These are phyloP conservation scores for Budorcas taxicolor DNA, from an alignment of 2,113 vertebrate genomes.

Conservation along the genomic window DNA sequence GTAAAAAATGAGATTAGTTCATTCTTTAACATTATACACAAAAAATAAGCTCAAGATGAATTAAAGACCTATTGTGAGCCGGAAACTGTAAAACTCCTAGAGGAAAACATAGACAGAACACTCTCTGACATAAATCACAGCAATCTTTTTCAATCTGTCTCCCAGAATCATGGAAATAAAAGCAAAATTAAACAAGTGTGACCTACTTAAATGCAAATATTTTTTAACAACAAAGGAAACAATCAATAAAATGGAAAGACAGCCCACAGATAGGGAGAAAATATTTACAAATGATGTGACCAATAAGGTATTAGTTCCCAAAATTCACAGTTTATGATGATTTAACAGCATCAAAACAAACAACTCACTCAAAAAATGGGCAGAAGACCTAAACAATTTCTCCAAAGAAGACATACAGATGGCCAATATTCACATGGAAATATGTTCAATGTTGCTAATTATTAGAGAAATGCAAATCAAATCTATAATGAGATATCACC, in stretches of 20 bases:
- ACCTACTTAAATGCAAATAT: background rate
- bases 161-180: background rate
- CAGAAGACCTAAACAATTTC: background rate
- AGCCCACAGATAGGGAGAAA: background rate
- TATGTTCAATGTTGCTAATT: background rate
- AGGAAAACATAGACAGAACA: background rate
- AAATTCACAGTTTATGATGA: background rate
- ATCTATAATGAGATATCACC: background rate
- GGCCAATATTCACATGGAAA: background rate
- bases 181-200: background rate
- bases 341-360: background rate
- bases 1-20: background rate
- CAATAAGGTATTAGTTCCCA: background rate
- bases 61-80: background rate
- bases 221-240: background rate
- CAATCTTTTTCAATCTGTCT: rapidly evolving
- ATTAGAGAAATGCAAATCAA: background rate
- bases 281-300: background rate
- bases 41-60: background rate
- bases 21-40: background rate
- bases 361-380: background rate
- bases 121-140: background rate
- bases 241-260: background rate
- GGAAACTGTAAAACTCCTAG: background rate
- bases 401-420: background rate